A percentile compares a stretch with the other conserved stretches of the same genome.
Evolutionary conservation across 2,797 vertebrate genomes (phyloP).

Genomic region (Coccyzus lansbergi): DNA sequence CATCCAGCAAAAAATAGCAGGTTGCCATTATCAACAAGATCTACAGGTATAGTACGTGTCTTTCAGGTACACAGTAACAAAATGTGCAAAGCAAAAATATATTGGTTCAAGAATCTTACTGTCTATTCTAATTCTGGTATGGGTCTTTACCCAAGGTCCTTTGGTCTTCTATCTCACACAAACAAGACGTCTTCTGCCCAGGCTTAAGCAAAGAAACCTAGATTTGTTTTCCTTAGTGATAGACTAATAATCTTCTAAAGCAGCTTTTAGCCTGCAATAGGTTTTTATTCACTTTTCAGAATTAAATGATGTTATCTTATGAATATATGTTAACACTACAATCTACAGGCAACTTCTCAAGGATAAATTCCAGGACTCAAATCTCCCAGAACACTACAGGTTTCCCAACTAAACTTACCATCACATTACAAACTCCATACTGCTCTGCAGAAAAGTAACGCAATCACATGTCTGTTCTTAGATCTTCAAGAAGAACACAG

Average conservation of each 20-base stretch:
- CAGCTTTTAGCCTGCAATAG: neutral
- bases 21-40: neutral
- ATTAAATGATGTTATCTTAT: neutral
- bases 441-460: neutral
- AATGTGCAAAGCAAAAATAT: neutral
- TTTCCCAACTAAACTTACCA: neutral
- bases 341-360: neutral
- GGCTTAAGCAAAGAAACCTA: neutral
- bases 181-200: neutral
- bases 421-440: neutral
- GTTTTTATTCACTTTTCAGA: neutral
- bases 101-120: neutral
- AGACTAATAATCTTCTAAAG: neutral
- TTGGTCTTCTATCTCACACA: neutral
- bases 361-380: neutral
- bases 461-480: neutral
- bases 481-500: neutral
- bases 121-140: neutral
- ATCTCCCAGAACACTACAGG: neutral
- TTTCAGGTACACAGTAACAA: neutral
- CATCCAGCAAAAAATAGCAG: neutral
- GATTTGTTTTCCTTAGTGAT: neutral
- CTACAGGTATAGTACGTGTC: fast-evolving
- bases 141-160: neutral
- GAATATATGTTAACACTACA: neutral